Percentiles rank a stretch among this genome's conserved stretches.
These are phyloP conservation scores for Epiblema foenella DNA, from an alignment of 2,888 invertebrate species.

Conservation along the genomic window DNA sequence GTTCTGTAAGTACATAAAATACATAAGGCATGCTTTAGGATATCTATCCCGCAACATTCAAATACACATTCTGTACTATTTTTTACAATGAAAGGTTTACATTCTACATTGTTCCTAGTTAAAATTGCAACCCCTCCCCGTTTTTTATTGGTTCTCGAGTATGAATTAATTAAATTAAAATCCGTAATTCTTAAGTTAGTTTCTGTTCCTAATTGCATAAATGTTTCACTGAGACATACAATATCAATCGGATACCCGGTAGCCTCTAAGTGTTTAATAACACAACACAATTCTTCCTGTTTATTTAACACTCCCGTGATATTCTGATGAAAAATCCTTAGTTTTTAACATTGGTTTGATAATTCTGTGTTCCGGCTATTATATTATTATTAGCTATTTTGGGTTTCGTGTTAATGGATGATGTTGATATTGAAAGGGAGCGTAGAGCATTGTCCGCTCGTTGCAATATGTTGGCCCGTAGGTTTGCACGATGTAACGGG, in stretches of 20 bases:
- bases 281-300: neutral
- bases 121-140: neutral
- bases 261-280: neutral
- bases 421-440: no score
- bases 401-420: no score
- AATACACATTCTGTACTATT: no score
- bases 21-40: neutral
- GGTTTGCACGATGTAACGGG: no score
- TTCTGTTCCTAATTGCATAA: neutral
- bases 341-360: no score
- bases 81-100: neutral
- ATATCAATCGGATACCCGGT: neutral
- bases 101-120: neutral
- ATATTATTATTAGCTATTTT: no score
- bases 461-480: no score
- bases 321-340: neutral
- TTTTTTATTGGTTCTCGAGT: neutral
- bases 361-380: no score
- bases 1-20: neutral
- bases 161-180: neutral
- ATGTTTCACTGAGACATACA: neutral
- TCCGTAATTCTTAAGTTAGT: neutral
- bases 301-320: neutral
- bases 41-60: neutral
- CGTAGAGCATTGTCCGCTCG: no score